Base-by-base conservation (phyloP, 2,113 vertebrate species). In the Ophthalmolycus amberensis region DNA sequence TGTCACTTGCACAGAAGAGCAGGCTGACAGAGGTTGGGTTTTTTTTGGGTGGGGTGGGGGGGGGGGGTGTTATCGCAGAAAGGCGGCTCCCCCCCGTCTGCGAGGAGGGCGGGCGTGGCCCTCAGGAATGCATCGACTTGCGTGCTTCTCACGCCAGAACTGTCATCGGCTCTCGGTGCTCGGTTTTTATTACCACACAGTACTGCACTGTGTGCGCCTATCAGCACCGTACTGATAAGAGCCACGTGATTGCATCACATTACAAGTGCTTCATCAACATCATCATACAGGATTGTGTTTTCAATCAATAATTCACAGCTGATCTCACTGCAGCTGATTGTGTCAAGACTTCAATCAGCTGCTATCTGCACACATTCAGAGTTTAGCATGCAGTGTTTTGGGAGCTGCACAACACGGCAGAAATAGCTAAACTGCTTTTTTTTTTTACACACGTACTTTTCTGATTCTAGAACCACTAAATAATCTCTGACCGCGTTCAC, bases 91-190 rank as follows among this genome's bases (percentile, higher is more conserved):
- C 60, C 60, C 58, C 62, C 27, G 38, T 65, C 59, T 84, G 1
- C 1, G 40, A 60, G 86, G 75, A 75, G 85, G 86, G 90, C 38
- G 79, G 81, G 71, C 71, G 46, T 80, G 40, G 40, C 85, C 90
- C 80, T 68, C 9, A 6, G 60, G 90, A 93, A 93, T 92, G 85
- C 69, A 14, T 9, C 0, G 38, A 48, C 37, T 22, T 56, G 14
- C 16, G 27, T 25, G 75, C 64, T 63, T 64, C 44, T 80, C 58
- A 15, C 34, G 8, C 40, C 85, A 40, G 58, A 82, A 7, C 66
- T 83, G 75, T 80, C 70, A 82, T 69, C 78, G 42, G 64, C 54
- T 56, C 22, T 65, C 32, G n/a, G 5, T 8, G 2, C 27, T 48
- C 63, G 1, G 0, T 34, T 79, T 18, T 40, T 34, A 34, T 34